Evolutionary conservation across 2,797 vertebrate species (phyloP), one percentile per base, ranked within the genome.

Genomic region (Enteromius viviparus): DNA sequence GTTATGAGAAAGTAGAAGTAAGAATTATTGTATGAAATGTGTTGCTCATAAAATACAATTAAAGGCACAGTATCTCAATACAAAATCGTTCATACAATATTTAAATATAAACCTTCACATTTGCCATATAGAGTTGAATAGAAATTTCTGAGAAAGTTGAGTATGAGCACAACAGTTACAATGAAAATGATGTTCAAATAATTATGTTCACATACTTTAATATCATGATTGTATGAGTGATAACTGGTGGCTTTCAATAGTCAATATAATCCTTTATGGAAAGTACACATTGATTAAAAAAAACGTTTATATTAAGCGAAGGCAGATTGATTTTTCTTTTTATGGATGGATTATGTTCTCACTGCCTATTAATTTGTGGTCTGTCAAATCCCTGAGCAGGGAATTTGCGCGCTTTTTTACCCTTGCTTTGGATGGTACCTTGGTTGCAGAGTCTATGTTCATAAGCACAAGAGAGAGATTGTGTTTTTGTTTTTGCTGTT

Each of bases 291-390:
- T 40, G n/a, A 51, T 81, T n/a, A 49, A 26, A 74, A 26, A 74
- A 53, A 29, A 47, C 42, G 15, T 45, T 29, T 12, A 82, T 68
- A 23, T 4, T 47, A 66, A 23, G 14, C 1, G 45, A 7, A 42
- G 17, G 12, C 29, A 34, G 8, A 45, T 7, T 76, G 23, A 82
- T 2, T 66, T 42, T 7, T 75, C 9, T 23, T 29, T 82, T 76
- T 9, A 76, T 66, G 70, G 34, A 37, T 81, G 40, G 7, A 37
- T 64, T 64, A 29, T 40, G 29, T 75, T 81, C 14, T 21, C 34
- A 60, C 53, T 34, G 17, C 23, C 17, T 51, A 15, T 65, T 40
- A 55, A 76, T 58, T 68, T 6, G 14, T 37, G 26, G 5, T 64
- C 69, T 60, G 29, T 51, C 29, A 65, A 47, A 37, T 45, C 19